Evolutionary conservation across 2,113 vertebrate species (phyloP), one percentile per base, ranked within the genome.

Genomic region (Polypterus bichir): DNA sequence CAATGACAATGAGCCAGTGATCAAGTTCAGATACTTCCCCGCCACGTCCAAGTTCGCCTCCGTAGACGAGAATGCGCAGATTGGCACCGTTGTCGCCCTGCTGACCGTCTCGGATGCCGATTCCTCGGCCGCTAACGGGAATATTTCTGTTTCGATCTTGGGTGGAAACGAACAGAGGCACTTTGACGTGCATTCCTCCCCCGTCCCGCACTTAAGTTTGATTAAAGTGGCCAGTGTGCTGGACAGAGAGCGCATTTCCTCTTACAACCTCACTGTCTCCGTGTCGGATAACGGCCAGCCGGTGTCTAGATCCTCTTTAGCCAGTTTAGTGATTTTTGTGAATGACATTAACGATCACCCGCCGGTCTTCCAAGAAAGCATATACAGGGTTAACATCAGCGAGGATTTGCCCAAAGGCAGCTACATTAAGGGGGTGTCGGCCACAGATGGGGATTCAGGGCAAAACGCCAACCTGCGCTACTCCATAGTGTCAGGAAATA

Each of bases 321-420:
- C 96, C 48, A 97, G 93, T 72, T 71, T 99, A 69, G 89, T 99
- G 64, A 97, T 98, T 70, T 95, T 96, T 62, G 92, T 98, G 57
- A 98, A 98, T 3, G 96, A 98, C 73, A 92, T 98, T 69, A 97
- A 98, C 0, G 95, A 99, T 74, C 95, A 98, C 75, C 93, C 96
- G 0, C 96, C 94, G 0, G 86, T 96, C 65, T 98, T 98, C 3
- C 89, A 92, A 54, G 87, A 93, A 72, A 79, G 81, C 0, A 78
- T 90, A 70, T 97, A 97, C 79, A 74, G 79, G 59, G 94, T 94
- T 59, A 87, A 92, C 67, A 88, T 99, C 77, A 91, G 90, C 1
- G 95, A 99, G 73, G 94, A 94, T 59, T 83, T 91, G 57, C 95
- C 94, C 4, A 79, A 81, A 59, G 96, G 95, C 73, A 98, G 95